A percentile compares a stretch with the other conserved stretches of the same genome.
Evolutionary conservation across 2,113 vertebrate species (phyloP).

Genomic region (Hippocampus abdominalis): DNA sequence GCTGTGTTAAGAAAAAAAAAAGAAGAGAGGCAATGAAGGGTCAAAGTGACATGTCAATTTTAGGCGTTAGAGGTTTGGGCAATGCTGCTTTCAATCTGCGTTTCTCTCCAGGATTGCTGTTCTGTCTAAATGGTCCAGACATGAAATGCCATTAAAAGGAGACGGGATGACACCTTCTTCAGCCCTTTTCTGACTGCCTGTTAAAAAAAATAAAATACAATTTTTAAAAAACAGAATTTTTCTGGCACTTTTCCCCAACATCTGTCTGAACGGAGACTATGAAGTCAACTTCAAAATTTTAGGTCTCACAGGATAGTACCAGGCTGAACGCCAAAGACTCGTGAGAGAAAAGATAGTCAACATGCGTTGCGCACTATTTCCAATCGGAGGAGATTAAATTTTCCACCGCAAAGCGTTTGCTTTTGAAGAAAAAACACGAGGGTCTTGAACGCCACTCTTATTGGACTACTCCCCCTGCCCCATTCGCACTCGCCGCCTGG

Average conservation of each 20-base stretch:
- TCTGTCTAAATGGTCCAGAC: too few relatives aligned
- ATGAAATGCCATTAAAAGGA: too few relatives aligned
- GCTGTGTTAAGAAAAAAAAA: background rate
- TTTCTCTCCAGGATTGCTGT: too few relatives aligned
- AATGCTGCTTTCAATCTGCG: too few relatives aligned
- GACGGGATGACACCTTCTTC: too few relatives aligned
- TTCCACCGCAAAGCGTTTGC: background rate
- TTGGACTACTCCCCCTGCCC: background rate
- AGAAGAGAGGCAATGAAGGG: background rate
- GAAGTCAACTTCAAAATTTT: background rate
- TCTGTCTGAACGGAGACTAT: too few relatives aligned
- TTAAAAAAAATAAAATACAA: too few relatives aligned
- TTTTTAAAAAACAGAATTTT: too few relatives aligned
- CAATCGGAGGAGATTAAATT: background rate
- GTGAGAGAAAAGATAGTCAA: background rate
- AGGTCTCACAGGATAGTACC: background rate
- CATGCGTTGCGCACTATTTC: background rate
- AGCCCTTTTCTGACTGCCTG: too few relatives aligned
- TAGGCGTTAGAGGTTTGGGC: background rate
- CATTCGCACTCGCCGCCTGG: constrained; percentile 16
- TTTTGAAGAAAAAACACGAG: background rate
- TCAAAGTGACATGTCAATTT: background rate
- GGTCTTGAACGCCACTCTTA: background rate
- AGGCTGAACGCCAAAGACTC: background rate
- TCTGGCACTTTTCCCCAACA: too few relatives aligned